Percentiles rank a stretch among this genome's conserved stretches.
Conservation (phyloP, 2,113 vertebrate species). For the Platichthys stellatus region DNA sequence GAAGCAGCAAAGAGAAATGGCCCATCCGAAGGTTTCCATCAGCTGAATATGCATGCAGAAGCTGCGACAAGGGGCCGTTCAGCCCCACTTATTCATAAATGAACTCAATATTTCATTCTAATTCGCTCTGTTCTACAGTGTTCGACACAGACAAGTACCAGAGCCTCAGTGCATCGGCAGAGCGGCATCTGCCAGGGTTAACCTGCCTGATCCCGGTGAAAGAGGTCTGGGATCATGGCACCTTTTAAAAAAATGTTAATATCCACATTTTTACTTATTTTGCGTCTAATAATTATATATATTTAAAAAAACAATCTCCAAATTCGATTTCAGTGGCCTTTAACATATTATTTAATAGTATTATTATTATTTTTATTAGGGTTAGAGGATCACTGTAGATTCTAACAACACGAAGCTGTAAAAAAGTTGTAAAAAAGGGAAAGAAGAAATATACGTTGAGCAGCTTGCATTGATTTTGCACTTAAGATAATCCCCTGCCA, state of each 20-base stretch:
- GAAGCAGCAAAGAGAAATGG: slow-evolving; percentile 81
- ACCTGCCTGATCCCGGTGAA: slow-evolving; percentile 30
- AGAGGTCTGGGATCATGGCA: slow-evolving; percentile 8
- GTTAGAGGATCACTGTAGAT: not conserved
- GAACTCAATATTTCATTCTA: slow-evolving; percentile 81
- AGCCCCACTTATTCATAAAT: slow-evolving; percentile 82
- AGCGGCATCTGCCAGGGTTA: slow-evolving; percentile 54
- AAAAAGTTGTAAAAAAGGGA: not conserved
- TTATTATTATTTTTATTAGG: not conserved
- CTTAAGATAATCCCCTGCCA: slow-evolving; percentile 30
- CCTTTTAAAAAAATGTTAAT: not conserved
- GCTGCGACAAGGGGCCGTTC: slow-evolving; percentile 75
- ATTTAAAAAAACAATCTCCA: not conserved
- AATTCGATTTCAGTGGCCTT: not conserved
- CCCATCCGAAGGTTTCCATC: slow-evolving; percentile 79
- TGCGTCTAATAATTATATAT: not conserved
- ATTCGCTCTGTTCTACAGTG: slow-evolving; percentile 70
- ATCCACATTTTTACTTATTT: not conserved
- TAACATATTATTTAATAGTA: not conserved
- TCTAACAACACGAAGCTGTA: slow-evolving; percentile 12
- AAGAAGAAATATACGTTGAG: slow-evolving; percentile 1
- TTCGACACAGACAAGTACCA: slow-evolving; percentile 65
- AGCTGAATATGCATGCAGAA: slow-evolving; percentile 76
- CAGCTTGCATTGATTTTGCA: slow-evolving; percentile 51
- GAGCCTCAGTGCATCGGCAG: slow-evolving; percentile 37